A percentile compares a stretch with the other conserved stretches of the same genome.
These are phyloP conservation scores for Halictus quadricinctus DNA, from an alignment of 2,888 invertebrate species.

Conservation along the genomic window DNA sequence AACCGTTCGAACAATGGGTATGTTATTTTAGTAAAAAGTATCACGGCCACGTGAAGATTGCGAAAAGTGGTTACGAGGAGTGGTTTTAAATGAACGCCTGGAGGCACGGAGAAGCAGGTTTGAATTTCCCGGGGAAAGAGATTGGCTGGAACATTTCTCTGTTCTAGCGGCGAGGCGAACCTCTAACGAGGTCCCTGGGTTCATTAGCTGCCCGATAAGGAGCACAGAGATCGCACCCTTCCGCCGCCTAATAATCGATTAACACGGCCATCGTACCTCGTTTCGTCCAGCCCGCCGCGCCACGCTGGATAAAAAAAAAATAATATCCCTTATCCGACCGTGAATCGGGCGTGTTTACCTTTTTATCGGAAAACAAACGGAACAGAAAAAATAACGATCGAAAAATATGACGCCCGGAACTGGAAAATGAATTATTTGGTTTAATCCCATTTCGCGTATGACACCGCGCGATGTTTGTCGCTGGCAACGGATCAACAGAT, in stretches of 20 bases:
- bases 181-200: neutral
- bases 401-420: constrained; percentile 25
- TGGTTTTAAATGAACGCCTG: neutral
- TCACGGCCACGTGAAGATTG: neutral
- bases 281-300: neutral
- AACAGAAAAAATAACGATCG: neutral
- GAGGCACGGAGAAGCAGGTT: neutral
- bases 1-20: neutral
- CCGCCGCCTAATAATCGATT: constrained; percentile 7
- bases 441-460: constrained; percentile 6
- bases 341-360: neutral
- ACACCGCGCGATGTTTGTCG: constrained; percentile 7
- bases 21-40: neutral
- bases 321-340: neutral
- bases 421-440: constrained; percentile 24
- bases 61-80: neutral
- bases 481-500: constrained; percentile 2
- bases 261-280: neutral
- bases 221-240: neutral
- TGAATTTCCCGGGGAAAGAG: neutral
- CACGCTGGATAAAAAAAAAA: neutral
- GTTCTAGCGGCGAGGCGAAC: neutral
- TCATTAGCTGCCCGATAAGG: neutral
- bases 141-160: neutral
- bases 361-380: neutral